Conservation (phyloP, 2,888 invertebrate genomes). For the Drosophila hawaiiensis region DNA sequence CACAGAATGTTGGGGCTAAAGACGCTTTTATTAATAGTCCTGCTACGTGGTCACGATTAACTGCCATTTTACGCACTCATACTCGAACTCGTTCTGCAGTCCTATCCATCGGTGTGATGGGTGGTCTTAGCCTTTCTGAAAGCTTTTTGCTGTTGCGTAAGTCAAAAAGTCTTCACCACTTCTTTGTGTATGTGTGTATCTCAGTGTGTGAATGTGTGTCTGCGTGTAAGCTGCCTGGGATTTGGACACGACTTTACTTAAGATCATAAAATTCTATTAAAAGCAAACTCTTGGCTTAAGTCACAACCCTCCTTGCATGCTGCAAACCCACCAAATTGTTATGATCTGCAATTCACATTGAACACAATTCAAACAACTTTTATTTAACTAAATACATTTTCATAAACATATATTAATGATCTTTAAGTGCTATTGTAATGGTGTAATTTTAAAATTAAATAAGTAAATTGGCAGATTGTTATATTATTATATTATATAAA, state of each 20-base stretch:
- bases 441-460: neutral
- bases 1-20: conserved; percentile 76
- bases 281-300: conserved; percentile 53
- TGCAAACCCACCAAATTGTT: conserved; percentile 32
- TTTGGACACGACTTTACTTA: conserved; percentile 80
- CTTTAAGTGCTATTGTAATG: neutral
- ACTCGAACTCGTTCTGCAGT: conserved; percentile 45
- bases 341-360: conserved; percentile 41
- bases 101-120: conserved; percentile 12
- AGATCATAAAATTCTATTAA: conserved; percentile 80
- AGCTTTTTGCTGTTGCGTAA: conserved; percentile 80
- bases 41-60: conserved; percentile 79
- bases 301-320: conserved; percentile 47
- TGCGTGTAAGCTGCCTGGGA: conserved; percentile 69
- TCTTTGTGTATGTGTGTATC: conserved; percentile 16
- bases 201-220: conserved; percentile 31
- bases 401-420: neutral
- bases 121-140: conserved; percentile 69
- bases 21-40: conserved; percentile 80
- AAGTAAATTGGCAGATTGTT: neutral
- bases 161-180: conserved; percentile 68
- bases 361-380: conserved; percentile 31
- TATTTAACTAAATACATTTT: neutral
- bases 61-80: conserved; percentile 79
- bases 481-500: neutral